These are phyloP conservation scores for Ellobium chinense DNA, from an alignment of 2,888 invertebrate genomes.

Conservation along the genomic window DNA sequence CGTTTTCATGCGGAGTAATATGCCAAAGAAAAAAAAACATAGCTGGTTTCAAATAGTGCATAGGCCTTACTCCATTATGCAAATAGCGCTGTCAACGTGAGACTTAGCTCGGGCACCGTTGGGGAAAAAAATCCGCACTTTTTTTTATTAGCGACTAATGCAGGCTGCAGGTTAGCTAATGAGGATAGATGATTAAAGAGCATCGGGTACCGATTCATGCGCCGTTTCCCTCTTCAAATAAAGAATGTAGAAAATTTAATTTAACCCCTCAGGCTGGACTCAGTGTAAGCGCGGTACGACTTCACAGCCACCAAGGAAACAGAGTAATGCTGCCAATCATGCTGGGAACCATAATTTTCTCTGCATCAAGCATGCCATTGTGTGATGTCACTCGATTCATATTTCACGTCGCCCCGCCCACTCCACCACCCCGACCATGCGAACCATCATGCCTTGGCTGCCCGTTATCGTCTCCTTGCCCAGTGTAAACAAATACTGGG, in stretches of 20 bases:
- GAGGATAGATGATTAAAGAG: neutral
- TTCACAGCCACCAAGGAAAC: neutral
- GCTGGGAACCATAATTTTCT: no score
- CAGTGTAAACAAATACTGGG: constrained; percentile 10
- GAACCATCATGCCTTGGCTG: neutral
- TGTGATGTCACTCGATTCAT: neutral
- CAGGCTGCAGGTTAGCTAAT: neutral
- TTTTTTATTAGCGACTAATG: neutral
- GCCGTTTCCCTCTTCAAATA: no score
- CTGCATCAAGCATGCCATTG: neutral
- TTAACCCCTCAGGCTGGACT: no score
- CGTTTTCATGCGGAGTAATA: constrained; percentile 45
- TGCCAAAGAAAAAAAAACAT: constrained; percentile 31
- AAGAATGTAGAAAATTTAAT: no score
- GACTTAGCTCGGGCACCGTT: neutral
- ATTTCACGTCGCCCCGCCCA: constrained; percentile 7
- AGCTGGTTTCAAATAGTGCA: constrained; percentile 43
- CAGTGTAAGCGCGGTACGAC: neutral
- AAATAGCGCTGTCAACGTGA: constrained; percentile 49
- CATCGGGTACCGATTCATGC: no score
- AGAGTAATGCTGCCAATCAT: no score
- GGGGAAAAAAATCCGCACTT: neutral
- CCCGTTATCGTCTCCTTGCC: constrained; percentile 1
- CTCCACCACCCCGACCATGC: neutral
- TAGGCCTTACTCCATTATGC: constrained; percentile 55